Conservation (phyloP, 2,888 invertebrate species). For the Frankliniella intonsa region DNA sequence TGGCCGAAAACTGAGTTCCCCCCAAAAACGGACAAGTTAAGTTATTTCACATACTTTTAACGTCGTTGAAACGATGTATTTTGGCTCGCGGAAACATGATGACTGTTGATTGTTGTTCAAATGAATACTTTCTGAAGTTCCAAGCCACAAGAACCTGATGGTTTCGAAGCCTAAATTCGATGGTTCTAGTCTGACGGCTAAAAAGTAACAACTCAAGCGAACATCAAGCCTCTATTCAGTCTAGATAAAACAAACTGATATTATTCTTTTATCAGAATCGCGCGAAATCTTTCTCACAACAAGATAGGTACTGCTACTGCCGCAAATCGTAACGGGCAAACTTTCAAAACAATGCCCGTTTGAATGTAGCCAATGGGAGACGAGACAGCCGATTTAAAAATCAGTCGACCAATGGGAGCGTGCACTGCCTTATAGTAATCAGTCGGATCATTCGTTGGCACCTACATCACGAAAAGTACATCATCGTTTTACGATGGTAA, state of each 20-base stretch:
- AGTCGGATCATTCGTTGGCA: background rate
- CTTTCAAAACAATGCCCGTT: slow-evolving; percentile 8
- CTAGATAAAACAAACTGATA: background rate
- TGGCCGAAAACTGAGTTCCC: slow-evolving; percentile 15
- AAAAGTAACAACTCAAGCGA: background rate
- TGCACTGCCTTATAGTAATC: background rate
- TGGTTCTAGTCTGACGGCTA: background rate
- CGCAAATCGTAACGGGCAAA: background rate
- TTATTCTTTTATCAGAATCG: background rate
- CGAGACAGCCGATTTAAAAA: background rate
- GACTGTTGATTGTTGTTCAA: background rate
- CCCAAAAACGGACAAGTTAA: slow-evolving; percentile 33
- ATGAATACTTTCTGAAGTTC: background rate
- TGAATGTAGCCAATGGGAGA: background rate
- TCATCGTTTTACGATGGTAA: background rate
- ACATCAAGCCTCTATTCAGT: background rate
- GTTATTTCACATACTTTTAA: slow-evolving; percentile 47
- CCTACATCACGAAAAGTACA: background rate
- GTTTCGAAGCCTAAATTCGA: background rate
- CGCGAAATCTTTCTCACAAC: background rate
- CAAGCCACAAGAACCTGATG: background rate
- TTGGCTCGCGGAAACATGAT: slow-evolving; percentile 52
- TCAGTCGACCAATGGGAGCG: background rate
- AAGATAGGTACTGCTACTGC: background rate
- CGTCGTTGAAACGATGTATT: slow-evolving; percentile 54